Evolutionary conservation across 2,888 invertebrate genomes (phyloP).

Genomic region (Trilocha varians): DNA sequence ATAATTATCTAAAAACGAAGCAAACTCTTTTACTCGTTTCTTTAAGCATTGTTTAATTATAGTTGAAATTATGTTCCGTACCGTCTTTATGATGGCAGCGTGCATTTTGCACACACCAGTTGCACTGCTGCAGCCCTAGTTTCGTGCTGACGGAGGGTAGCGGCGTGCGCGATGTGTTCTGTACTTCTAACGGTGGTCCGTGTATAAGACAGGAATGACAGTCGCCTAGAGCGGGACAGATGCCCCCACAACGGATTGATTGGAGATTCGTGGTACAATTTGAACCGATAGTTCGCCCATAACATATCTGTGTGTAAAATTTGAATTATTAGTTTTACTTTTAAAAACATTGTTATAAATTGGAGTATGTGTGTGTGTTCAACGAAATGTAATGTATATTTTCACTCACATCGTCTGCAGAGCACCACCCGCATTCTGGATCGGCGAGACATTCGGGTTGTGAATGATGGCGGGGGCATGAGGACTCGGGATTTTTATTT

Average conservation of each 20-base stretch:
- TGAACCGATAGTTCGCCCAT: constrained; percentile 87
- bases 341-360: background rate
- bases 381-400: background rate
- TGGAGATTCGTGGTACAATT: constrained; percentile 93
- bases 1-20: constrained; percentile 74
- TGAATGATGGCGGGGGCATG: constrained; percentile 81
- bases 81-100: constrained; percentile 90
- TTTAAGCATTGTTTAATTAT: background rate
- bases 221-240: constrained; percentile 90
- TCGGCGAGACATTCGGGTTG: constrained; percentile 89
- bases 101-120: constrained; percentile 95
- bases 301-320: constrained; percentile 74
- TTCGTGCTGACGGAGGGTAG: constrained; percentile 80
- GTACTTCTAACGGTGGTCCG: constrained; percentile 72
- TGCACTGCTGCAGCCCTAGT: constrained; percentile 84
- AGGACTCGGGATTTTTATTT: constrained; percentile 82
- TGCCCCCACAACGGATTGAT: constrained; percentile 89
- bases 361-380: background rate
- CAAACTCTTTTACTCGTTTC: background rate
- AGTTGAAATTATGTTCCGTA: no score
- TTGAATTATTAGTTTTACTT: background rate
- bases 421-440: constrained; percentile 96
- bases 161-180: constrained; percentile 40
- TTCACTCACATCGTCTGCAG: constrained; percentile 76
- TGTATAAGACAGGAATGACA: constrained; percentile 93